A percentile compares a stretch with the other conserved stretches of the same genome.
Evolutionary conservation across 2,797 vertebrate genomes (phyloP).

Genomic region (Hylomyscus alleni): DNA sequence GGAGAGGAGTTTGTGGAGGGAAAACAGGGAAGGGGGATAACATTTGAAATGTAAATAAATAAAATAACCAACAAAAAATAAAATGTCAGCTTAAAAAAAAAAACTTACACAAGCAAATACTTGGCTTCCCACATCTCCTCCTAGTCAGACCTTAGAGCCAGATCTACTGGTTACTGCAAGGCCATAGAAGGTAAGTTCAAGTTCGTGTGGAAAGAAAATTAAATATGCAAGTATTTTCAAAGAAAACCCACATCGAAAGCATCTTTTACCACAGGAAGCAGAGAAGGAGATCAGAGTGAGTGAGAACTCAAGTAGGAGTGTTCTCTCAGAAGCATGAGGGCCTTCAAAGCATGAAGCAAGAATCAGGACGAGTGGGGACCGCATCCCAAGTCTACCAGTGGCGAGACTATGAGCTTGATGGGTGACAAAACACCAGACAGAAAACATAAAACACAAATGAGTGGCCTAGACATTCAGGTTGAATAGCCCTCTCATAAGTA

Average conservation of each 20-base stretch:
- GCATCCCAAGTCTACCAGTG: neutral
- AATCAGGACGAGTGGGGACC: neutral
- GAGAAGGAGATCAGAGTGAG: neutral
- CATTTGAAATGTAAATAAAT: no score
- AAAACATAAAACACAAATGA: slow-evolving; percentile 10
- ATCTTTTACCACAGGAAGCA: slow-evolving; percentile 10
- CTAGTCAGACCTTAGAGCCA: neutral
- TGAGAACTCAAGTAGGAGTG: neutral
- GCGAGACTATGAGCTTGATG: neutral
- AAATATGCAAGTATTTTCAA: neutral
- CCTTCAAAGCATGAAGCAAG: neutral
- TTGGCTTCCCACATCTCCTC: neutral
- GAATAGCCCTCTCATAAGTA: neutral
- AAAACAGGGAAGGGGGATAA: no score
- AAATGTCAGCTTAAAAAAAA: no score
- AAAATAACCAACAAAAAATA: neutral
- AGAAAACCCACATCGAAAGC: slow-evolving; percentile 6
- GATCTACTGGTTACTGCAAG: neutral
- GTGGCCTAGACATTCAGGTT: neutral
- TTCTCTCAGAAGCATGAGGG: neutral
- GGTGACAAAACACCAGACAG: neutral
- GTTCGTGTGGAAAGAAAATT: neutral
- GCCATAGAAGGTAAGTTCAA: neutral
- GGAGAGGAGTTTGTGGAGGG: no score
- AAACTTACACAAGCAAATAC: neutral